phyloP scores from a whole-genome alignment of 92 coral and sea anemone species.

The Metridium senile region DNA sequence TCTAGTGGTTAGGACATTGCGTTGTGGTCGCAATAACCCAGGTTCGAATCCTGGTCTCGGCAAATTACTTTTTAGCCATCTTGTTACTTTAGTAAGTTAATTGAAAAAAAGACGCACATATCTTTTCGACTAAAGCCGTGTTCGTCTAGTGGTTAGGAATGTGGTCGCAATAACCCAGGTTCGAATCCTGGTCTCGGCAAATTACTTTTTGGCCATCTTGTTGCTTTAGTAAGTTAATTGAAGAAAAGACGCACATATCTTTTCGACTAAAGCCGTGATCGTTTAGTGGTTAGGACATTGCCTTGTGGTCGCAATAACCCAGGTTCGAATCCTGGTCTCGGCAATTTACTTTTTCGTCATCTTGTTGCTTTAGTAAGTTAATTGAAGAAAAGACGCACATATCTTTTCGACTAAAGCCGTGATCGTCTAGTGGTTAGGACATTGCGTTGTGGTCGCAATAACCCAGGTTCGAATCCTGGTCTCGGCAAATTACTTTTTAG shows the following conservation, averaged over 20 bases:
- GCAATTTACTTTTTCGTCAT: neutral
- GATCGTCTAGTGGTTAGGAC: constrained; percentile 98
- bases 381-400: neutral
- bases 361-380: neutral
- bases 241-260: neutral
- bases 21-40: constrained; percentile 99
- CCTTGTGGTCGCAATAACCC: neutral
- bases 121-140: neutral
- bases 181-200: neutral
- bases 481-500: constrained; percentile 52
- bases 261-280: neutral
- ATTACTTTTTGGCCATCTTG: neutral
- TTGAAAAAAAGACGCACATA: neutral
- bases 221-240: neutral
- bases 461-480: constrained; percentile 99
- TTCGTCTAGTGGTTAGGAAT: neutral
- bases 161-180: neutral
- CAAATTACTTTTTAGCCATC: constrained; percentile 1
- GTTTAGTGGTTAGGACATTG: neutral
- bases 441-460: constrained; percentile 99
- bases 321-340: neutral
- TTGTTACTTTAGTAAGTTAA: neutral
- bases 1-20: constrained; percentile 43
- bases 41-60: constrained; percentile 99
- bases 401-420: constrained; percentile 45